Evolutionary conservation across 2,797 vertebrate species (phyloP), one percentile per base, ranked within the genome.

Genomic region (Amphiprion clarkii): DNA sequence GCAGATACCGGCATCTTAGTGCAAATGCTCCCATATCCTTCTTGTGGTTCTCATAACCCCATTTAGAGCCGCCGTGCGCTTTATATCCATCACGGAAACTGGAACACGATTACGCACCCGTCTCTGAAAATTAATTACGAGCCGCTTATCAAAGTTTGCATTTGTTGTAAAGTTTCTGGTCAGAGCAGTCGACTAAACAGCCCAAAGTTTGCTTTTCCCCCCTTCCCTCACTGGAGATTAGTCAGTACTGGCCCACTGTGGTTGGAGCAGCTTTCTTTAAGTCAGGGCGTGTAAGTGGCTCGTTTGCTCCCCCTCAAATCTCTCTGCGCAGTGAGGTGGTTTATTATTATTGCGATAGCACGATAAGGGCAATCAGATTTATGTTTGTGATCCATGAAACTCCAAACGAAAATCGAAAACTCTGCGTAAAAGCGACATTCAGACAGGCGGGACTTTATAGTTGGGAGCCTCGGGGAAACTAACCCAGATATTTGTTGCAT

Each of bases 1-100:
- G 49, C 71, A 75, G 67, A 89, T 73, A 79, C 82, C 63, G 62
- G 65, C 87, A 87, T 89, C 57, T 84, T 29, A 61, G 78, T 72
- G 63, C 80, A 86, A 84, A 82, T 55, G 55, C 70, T 67, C 60
- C 75, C 74, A 79, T 74, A 71, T 74, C 72, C 66, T 82, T 39
- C 67, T 68, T 57, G 55, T 29, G 71, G 75, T 76, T 74, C 73
- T 78, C 68, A 56, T 79, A 78, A 82, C 74, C 66, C 74, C 81
- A 79, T 87, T 75, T 82, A 55, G 78, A 78, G 76, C 73, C 78
- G 81, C 36, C 55, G 74, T 58, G 58, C 67, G 76, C 52, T 82
- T 87, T 46, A 71, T 65, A 57, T 75, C 87, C 87, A 73, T 84
- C 77, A 33, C 48, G 74, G 70, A 70, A 67, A 73, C 63, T 59